Evolutionary conservation across 2,113 vertebrate species (phyloP).

Genomic region (Mustela lutreola): DNA sequence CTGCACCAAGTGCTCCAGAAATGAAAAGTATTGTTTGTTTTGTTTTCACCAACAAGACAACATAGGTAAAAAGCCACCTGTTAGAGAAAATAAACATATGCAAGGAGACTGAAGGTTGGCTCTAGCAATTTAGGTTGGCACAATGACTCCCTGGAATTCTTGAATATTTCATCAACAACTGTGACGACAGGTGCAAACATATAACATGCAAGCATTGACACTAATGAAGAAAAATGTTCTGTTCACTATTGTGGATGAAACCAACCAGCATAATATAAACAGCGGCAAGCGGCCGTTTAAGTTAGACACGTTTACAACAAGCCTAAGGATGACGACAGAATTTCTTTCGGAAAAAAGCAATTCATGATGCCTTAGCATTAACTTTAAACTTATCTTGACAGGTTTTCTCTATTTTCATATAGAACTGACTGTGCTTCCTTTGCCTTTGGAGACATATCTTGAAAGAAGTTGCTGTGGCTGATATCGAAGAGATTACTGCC

Average conservation of each 20-base stretch:
- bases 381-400: neutral
- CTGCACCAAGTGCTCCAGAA: neutral
- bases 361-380: neutral
- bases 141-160: neutral
- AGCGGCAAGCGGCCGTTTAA: neutral
- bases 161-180: constrained; percentile 19
- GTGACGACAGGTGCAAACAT: neutral
- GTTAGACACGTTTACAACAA: neutral
- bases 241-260: neutral
- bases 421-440: neutral
- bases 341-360: neutral
- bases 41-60: neutral
- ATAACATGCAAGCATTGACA: neutral
- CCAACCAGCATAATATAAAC: neutral
- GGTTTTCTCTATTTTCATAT: neutral
- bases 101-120: neutral
- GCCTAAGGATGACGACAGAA: neutral
- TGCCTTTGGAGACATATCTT: too few species aligned
- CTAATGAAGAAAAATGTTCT: neutral
- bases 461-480: too few species aligned
- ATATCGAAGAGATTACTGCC: too few species aligned
- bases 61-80: neutral
- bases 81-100: neutral
- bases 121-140: neutral
- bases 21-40: neutral